Evolutionary conservation across 2,888 invertebrate species (phyloP).

Genomic region (Pammene aurita): DNA sequence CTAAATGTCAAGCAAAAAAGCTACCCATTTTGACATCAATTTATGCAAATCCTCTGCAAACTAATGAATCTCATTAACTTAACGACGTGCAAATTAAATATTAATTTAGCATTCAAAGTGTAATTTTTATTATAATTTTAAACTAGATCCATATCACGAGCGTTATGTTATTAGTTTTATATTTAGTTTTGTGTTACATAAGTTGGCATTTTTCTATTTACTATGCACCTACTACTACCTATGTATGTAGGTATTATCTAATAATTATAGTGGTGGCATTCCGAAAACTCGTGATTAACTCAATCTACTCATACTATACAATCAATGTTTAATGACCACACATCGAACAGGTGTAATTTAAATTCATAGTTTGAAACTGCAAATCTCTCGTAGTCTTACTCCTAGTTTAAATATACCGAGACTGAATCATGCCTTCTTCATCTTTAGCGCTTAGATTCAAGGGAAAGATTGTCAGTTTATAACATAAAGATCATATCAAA

Average conservation of each 20-base stretch:
- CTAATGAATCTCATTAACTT: constrained; percentile 10
- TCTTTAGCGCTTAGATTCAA: too few relatives aligned
- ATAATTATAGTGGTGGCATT: background rate
- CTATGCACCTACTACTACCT: constrained; percentile 5
- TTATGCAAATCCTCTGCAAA: constrained; percentile 3
- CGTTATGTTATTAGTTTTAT: constrained; percentile 15
- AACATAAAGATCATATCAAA: too few relatives aligned
- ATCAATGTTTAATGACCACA: background rate
- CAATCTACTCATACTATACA: too few relatives aligned
- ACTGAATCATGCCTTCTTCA: too few relatives aligned
- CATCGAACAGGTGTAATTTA: background rate
- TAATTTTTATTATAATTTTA: constrained; percentile 11
- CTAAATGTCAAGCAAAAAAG: constrained; percentile 5
- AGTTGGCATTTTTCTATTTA: constrained; percentile 11
- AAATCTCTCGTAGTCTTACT: too few relatives aligned
- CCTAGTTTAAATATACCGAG: too few relatives aligned
- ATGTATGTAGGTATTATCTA: background rate
- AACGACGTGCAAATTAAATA: constrained; percentile 16
- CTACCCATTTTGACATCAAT: constrained; percentile 7
- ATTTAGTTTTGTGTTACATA: constrained; percentile 19
- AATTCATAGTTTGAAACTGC: background rate
- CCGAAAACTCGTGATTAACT: background rate
- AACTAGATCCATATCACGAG: constrained; percentile 12
- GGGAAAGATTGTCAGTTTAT: too few relatives aligned
- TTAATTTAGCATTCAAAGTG: constrained; percentile 12